A percentile compares a stretch with the other conserved stretches of the same genome.
Evolutionary conservation across 2,888 invertebrate species (phyloP).

Genomic region (Tachina lurida): DNA sequence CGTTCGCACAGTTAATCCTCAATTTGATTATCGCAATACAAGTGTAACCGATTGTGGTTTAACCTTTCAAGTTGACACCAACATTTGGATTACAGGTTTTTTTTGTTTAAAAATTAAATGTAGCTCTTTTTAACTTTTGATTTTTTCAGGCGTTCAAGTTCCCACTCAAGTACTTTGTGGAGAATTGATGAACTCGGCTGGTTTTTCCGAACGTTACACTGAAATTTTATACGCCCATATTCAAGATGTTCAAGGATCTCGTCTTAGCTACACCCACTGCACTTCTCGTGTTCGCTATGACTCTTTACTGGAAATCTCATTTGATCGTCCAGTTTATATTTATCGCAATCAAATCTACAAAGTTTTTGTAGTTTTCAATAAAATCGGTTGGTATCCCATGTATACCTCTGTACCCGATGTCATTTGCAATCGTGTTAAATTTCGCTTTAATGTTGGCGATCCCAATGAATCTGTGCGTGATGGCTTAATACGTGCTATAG

Average conservation of each 20-base stretch:
- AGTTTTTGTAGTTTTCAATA: conserved; percentile 92
- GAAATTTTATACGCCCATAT: conserved; percentile 92
- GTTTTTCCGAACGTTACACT: conserved; percentile 85
- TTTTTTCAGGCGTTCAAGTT: conserved; percentile 85
- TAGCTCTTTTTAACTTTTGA: not conserved
- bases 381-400: conserved; percentile 91
- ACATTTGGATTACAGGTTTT: conserved; percentile 88
- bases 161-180: conserved; percentile 87
- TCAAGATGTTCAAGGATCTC: conserved; percentile 90
- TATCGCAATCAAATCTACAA: conserved; percentile 88
- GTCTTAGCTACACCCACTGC: conserved; percentile 92
- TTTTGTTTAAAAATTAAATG: not conserved
- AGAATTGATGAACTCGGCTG: conserved; percentile 81
- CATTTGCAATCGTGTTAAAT: conserved; percentile 88
- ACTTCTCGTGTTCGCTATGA: conserved; percentile 90
- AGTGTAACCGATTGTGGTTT: conserved; percentile 90
- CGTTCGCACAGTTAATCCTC: conserved; percentile 86
- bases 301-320: conserved; percentile 90
- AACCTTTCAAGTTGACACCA: conserved; percentile 91
- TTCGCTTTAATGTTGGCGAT: conserved; percentile 90
- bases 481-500: conserved; percentile 90
- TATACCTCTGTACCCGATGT: conserved; percentile 88
- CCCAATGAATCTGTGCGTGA: conserved; percentile 89
- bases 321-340: conserved; percentile 91
- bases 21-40: conserved; percentile 89